phyloP scores from a whole-genome alignment of 2,888 invertebrate species.

The Monochamus alternatus region DNA sequence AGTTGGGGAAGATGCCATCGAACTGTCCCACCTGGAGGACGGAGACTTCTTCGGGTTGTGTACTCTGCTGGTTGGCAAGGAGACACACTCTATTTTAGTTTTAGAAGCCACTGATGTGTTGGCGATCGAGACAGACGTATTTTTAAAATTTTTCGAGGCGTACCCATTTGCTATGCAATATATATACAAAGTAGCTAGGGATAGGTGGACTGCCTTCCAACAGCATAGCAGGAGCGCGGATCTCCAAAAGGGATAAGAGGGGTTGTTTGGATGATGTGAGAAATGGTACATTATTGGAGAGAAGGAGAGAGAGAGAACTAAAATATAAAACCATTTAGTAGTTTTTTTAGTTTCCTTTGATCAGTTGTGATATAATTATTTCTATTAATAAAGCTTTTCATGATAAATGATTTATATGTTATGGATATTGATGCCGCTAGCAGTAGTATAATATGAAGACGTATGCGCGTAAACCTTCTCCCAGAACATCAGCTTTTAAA shows the following conservation, averaged over 20 bases:
- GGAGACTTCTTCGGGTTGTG: conserved; percentile 71
- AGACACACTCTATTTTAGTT: conserved; percentile 55
- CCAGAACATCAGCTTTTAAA: no score
- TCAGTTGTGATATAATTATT: no score
- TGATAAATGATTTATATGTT: no score
- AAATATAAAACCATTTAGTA: no score
- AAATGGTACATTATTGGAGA: no score
- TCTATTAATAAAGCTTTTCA: no score
- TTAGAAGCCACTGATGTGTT: conserved; percentile 65
- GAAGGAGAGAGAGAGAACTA: no score
- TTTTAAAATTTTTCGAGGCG: neutral
- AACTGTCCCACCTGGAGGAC: conserved; percentile 73
- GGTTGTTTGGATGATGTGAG: no score
- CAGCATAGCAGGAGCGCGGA: neutral
- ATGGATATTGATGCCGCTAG: no score
- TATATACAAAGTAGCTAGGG: neutral
- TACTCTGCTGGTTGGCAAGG: conserved; percentile 49
- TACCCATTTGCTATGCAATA: neutral
- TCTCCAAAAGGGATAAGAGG: neutral
- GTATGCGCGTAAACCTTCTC: no score
- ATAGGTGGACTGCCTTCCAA: neutral
- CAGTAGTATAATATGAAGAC: no score
- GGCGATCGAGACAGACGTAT: conserved; percentile 43
- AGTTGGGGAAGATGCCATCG: conserved; percentile 70
- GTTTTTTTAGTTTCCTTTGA: no score